Evolutionary conservation across 2,888 invertebrate genomes (phyloP).

Genomic region (Aporophyla nigra): DNA sequence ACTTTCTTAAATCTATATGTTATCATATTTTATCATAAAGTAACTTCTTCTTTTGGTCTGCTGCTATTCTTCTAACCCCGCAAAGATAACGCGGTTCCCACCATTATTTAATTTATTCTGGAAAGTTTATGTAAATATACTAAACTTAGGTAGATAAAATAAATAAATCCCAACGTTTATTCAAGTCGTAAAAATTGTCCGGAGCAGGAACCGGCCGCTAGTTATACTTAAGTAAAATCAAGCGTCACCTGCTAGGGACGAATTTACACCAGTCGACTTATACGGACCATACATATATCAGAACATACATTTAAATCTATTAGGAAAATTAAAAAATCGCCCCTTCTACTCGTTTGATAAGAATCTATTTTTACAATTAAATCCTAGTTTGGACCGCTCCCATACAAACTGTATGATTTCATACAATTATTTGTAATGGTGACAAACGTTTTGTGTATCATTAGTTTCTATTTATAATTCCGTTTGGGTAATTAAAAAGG

Average conservation of each 20-base stretch:
- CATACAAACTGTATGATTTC: slow-evolving; percentile 60
- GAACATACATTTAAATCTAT: slow-evolving; percentile 81
- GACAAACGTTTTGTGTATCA: slow-evolving; percentile 73
- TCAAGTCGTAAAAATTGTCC: not conserved
- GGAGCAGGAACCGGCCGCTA: no score
- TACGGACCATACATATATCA: slow-evolving; percentile 39
- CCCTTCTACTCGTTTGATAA: slow-evolving; percentile 73
- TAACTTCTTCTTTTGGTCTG: no score
- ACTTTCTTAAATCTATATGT: no score
- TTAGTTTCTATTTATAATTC: slow-evolving; percentile 74
- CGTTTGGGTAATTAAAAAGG: slow-evolving; percentile 63
- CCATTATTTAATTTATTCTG: no score
- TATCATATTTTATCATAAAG: no score
- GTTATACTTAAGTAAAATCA: not conserved
- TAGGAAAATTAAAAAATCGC: slow-evolving; percentile 79
- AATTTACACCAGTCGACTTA: slow-evolving; percentile 43
- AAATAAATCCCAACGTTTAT: not conserved
- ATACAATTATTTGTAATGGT: slow-evolving; percentile 68
- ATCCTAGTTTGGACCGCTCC: slow-evolving; percentile 61
- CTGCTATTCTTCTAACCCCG: no score
- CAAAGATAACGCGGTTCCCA: no score
- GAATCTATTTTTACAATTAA: slow-evolving; percentile 76
- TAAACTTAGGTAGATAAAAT: not conserved
- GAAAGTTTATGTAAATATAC: not conserved
- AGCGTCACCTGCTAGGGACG: slow-evolving; percentile 2